Percentiles rank a stretch among this genome's conserved stretches.
phyloP scores from a whole-genome alignment of 2,797 vertebrate species.

The Sebastiscus albofasciatus region DNA sequence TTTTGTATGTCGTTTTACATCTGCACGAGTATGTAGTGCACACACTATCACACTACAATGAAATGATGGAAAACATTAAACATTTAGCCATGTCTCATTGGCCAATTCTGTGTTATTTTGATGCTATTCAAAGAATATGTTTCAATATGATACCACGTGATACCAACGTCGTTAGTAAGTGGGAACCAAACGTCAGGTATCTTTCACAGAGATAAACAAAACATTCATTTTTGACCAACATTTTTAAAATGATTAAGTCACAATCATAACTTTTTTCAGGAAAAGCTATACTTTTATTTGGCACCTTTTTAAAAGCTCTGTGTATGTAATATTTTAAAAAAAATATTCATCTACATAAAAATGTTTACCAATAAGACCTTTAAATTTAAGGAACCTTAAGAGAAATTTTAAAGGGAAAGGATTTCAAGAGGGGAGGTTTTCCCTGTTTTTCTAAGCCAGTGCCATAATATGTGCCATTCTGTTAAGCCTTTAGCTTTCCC shows the following conservation, averaged over 20 bases:
- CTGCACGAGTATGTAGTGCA: neutral
- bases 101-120: neutral
- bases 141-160: neutral
- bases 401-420: neutral
- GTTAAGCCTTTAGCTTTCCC: neutral
- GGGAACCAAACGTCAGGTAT: too few species aligned
- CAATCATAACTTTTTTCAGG: too few species aligned
- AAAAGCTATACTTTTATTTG: too few species aligned
- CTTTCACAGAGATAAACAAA: too few species aligned
- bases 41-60: neutral
- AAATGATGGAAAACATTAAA: neutral
- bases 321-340: too few species aligned
- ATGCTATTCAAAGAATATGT: neutral
- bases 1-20: neutral
- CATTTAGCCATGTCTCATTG: neutral
- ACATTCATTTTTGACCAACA: too few species aligned
- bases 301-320: too few species aligned
- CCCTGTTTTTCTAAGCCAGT: neutral
- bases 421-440: neutral
- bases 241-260: too few species aligned
- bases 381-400: neutral
- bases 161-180: neutral
- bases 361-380: too few species aligned
- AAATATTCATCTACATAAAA: too few species aligned
- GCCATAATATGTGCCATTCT: neutral